These are phyloP conservation scores for Planococcus citri DNA, from an alignment of 1,140 invertebrate genomes.

Conservation along the genomic window DNA sequence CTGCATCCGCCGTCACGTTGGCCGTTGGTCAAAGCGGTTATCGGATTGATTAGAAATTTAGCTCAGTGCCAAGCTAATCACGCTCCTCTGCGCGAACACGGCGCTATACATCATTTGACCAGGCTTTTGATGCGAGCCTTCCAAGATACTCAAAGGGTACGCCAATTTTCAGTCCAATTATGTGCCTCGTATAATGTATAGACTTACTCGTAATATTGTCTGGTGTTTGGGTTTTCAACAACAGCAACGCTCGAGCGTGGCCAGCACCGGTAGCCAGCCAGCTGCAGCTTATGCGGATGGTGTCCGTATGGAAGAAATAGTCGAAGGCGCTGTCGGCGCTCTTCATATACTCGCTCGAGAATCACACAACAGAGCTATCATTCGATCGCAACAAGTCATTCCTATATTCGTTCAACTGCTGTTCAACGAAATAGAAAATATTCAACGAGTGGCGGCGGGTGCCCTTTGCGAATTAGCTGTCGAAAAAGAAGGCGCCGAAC, in stretches of 20 bases:
- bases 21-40: constrained; percentile 88
- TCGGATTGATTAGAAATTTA: constrained; percentile 91
- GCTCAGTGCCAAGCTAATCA: constrained; percentile 92
- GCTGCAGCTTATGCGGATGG: constrained; percentile 81
- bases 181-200: too few species aligned
- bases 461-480: constrained; percentile 90
- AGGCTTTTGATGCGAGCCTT: constrained; percentile 84
- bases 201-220: neutral
- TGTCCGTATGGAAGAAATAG: constrained; percentile 96
- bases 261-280: constrained; percentile 46
- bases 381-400: constrained; percentile 83
- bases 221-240: constrained; percentile 50
- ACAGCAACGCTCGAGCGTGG: constrained; percentile 39
- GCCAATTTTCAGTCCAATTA: constrained; percentile 38
- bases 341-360: constrained; percentile 94
- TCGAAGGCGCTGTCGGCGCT: constrained; percentile 92
- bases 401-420: constrained; percentile 75
- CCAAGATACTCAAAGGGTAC: constrained; percentile 64
- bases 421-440: constrained; percentile 95
- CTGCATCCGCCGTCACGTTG: constrained; percentile 85
- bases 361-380: constrained; percentile 80
- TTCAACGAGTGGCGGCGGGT: constrained; percentile 79
- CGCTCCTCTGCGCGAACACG: constrained; percentile 81
- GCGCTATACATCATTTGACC: constrained; percentile 85
- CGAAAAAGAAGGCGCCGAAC: constrained; percentile 92